Conservation (phyloP, 2,888 invertebrate species). For the Paralinhomoeus sp. region DNA sequence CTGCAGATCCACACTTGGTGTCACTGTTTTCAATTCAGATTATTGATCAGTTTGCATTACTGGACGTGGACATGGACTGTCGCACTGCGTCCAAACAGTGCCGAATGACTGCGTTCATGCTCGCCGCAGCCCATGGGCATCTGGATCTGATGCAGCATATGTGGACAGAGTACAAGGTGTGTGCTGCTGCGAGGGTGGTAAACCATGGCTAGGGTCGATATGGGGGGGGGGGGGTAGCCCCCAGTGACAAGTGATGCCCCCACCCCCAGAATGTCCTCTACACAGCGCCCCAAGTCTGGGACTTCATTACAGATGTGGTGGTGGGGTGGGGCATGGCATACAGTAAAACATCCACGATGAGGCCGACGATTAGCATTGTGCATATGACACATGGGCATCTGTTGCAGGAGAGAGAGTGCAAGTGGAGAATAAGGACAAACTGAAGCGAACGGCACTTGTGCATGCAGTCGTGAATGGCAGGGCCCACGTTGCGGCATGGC, state of each 20-base stretch:
- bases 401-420: conserved; percentile 14
- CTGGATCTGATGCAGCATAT: conserved; percentile 28
- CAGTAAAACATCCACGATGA: too few species aligned
- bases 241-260: too few species aligned
- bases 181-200: conserved; percentile 26
- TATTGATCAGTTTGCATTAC: conserved; percentile 25
- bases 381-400: too few species aligned
- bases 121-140: conserved; percentile 29
- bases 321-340: too few species aligned
- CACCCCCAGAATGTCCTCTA: too few species aligned
- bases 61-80: conserved; percentile 28
- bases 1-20: too few species aligned
- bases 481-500: conserved; percentile 30
- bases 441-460: conserved; percentile 30
- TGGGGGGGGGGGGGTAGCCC: too few species aligned
- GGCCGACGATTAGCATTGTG: too few species aligned
- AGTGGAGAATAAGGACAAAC: conserved; percentile 24
- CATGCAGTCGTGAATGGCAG: conserved; percentile 34
- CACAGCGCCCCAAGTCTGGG: too few species aligned
- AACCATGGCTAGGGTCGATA: too few species aligned
- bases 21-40: too few species aligned
- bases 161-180: neutral
- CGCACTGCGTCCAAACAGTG: conserved; percentile 26
- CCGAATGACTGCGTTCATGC: conserved; percentile 31
- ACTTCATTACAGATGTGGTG: too few species aligned